Conservation (phyloP, 2,113 vertebrate genomes). For the Leptosomus discolor region DNA sequence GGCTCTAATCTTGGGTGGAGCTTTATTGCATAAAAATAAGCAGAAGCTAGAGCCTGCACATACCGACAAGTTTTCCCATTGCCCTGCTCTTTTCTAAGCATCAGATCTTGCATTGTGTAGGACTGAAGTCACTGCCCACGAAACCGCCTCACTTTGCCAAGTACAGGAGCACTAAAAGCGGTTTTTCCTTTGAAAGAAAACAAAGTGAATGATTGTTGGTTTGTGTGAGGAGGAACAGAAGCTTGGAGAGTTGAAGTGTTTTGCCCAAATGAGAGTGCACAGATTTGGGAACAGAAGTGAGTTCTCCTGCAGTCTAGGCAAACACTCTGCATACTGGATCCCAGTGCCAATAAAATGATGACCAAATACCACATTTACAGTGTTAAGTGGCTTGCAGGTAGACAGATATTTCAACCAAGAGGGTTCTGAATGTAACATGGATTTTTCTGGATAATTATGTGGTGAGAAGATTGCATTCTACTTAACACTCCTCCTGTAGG, state of each 20-base stretch:
- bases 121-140: neutral
- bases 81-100: neutral
- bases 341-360: neutral
- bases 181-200: constrained; percentile 1
- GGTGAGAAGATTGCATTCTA: neutral
- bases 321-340: neutral
- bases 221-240: neutral
- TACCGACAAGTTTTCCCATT: neutral
- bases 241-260: neutral
- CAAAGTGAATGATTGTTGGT: neutral
- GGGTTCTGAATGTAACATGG: neutral
- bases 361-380: neutral
- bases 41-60: neutral
- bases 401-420: neutral
- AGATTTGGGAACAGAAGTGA: neutral
- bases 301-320: neutral
- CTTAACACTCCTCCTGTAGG: neutral
- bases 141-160: neutral
- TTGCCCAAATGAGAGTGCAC: neutral
- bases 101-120: neutral
- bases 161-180: neutral
- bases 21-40: constrained; percentile 1
- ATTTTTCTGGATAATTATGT: neutral
- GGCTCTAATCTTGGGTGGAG: neutral
- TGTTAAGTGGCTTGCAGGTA: neutral